phyloP scores from a whole-genome alignment of 2,888 invertebrate species.

The Sinelater perroti region DNA sequence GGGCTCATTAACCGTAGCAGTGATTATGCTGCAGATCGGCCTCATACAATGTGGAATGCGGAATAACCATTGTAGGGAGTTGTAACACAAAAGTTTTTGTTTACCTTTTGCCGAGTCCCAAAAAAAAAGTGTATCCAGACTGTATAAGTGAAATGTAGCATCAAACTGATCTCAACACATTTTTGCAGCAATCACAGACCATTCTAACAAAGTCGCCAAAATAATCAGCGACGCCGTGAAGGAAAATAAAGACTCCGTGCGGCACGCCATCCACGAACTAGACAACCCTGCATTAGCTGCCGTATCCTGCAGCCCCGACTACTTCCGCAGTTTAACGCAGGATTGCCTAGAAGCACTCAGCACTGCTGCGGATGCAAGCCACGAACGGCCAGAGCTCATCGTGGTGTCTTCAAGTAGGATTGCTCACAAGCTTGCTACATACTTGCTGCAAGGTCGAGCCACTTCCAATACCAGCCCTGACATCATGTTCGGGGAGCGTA shows the following conservation, averaged over 20 bases:
- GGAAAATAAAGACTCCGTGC: constrained; percentile 55
- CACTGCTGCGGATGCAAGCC: constrained; percentile 38
- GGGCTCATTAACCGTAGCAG: too few relatives aligned
- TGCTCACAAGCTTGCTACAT: constrained; percentile 68
- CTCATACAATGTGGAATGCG: too few relatives aligned
- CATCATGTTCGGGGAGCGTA: constrained; percentile 71
- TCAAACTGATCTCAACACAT: neutral
- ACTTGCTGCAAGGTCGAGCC: constrained; percentile 77
- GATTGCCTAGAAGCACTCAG: constrained; percentile 58
- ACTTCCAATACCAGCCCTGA: constrained; percentile 80
- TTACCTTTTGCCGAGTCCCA: too few relatives aligned
- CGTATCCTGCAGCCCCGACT: constrained; percentile 71
- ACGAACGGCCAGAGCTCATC: constrained; percentile 54
- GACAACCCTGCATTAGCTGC: constrained; percentile 75
- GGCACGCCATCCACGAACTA: constrained; percentile 63
- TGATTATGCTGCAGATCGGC: too few relatives aligned
- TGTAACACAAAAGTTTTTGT: too few relatives aligned
- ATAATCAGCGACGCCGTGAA: constrained; percentile 52
- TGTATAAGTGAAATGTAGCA: too few relatives aligned
- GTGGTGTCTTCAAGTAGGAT: constrained; percentile 62
- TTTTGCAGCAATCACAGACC: constrained; percentile 48
- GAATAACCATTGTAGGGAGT: too few relatives aligned
- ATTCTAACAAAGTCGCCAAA: constrained; percentile 48
- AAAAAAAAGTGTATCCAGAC: too few relatives aligned
- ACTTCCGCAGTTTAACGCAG: constrained; percentile 62